These are phyloP conservation scores for Adelosebastes latens DNA, from an alignment of 2,797 vertebrate genomes.

Conservation along the genomic window DNA sequence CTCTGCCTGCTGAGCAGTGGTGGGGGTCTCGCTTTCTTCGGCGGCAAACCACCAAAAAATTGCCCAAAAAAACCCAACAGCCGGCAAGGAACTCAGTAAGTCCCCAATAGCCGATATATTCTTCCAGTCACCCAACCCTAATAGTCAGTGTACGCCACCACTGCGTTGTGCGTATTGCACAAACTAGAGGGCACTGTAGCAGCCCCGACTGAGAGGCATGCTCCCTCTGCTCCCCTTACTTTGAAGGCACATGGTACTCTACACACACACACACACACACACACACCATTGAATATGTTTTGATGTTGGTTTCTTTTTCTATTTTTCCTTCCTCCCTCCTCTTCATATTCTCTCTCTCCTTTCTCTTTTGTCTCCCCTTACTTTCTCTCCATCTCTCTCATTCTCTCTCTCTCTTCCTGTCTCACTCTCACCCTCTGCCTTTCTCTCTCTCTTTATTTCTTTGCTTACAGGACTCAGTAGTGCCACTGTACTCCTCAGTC, in stretches of 20 bases:
- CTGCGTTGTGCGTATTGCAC: not conserved
- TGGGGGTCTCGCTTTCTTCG: not conserved
- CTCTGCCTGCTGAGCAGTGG: too few relatives aligned
- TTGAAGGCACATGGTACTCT: constrained; percentile 63
- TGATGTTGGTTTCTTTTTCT: constrained; percentile 32
- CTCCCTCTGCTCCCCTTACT: constrained; percentile 38
- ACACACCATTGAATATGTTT: constrained; percentile 9
- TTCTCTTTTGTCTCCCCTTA: not conserved
- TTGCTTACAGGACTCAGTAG: constrained; percentile 85
- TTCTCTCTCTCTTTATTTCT: constrained; percentile 57
- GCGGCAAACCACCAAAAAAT: not conserved
- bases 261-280: not conserved
- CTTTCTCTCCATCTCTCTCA: not conserved
- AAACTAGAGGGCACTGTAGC: constrained; percentile 16
- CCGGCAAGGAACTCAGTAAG: too few relatives aligned
- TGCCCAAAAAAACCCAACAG: not conserved
- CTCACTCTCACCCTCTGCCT: not conserved
- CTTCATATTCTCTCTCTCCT: constrained; percentile 76
- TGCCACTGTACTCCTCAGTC: constrained; percentile 87
- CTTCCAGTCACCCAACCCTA: not conserved
- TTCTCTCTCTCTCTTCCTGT: not conserved
- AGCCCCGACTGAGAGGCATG: not conserved
- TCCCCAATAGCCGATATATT: not conserved
- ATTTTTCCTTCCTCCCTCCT: constrained; percentile 30
- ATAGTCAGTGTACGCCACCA: not conserved